Evolutionary conservation across 2,113 vertebrate species (phyloP).

Genomic region (Alexandromys fortis): DNA sequence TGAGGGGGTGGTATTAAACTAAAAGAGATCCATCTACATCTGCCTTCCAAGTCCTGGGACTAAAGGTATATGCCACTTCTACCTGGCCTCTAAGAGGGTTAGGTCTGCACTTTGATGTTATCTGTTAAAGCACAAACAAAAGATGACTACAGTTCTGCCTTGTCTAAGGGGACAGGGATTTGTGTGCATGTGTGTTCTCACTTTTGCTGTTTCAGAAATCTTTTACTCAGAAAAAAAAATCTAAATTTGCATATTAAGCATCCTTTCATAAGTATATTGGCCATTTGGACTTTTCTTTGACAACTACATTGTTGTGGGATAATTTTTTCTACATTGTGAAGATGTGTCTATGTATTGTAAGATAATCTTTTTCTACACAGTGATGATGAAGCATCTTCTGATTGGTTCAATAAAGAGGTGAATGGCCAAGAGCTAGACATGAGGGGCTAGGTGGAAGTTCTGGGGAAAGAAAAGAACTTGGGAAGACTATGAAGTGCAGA

Average conservation of each 20-base stretch:
- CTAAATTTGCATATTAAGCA: background rate
- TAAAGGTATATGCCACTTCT: no score
- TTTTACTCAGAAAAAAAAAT: background rate
- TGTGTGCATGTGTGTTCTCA: background rate
- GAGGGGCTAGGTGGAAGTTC: background rate
- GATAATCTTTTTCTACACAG: background rate
- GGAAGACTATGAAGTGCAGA: background rate
- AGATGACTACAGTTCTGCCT: background rate
- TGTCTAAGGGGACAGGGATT: background rate
- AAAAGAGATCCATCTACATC: no score
- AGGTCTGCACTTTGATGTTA: no score
- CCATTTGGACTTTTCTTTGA: background rate
- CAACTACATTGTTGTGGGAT: background rate
- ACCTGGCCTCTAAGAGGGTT: no score
- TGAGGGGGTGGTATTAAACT: no score
- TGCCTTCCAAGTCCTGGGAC: no score
- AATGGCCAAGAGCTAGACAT: background rate
- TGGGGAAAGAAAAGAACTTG: background rate
- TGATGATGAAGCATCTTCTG: background rate
- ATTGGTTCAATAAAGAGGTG: background rate
- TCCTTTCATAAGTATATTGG: background rate
- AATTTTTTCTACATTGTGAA: background rate
- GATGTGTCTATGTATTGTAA: background rate
- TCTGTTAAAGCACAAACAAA: no score
- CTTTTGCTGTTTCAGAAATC: background rate